phyloP scores from a whole-genome alignment of 2,888 invertebrate species.

The Xestia xanthographa region DNA sequence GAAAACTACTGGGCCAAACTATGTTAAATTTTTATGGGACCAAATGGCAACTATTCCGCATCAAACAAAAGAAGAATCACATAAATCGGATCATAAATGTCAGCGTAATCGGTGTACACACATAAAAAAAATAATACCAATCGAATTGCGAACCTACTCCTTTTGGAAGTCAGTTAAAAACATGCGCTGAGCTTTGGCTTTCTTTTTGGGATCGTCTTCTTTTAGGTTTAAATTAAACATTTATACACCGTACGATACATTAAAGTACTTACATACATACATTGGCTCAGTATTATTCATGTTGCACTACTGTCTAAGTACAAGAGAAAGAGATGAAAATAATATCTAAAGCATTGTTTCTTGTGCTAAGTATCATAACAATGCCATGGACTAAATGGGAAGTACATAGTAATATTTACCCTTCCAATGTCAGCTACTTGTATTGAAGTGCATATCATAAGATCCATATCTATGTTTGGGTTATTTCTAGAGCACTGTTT shows the following conservation, averaged over 20 bases:
- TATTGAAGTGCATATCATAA: neutral
- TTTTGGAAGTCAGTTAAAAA: too few species aligned
- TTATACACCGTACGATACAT: neutral
- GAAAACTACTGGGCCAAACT: too few species aligned
- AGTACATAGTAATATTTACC: neutral
- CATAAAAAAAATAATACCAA: too few species aligned
- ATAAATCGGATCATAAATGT: too few species aligned
- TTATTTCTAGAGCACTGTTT: neutral
- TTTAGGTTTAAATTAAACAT: neutral
- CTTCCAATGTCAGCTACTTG: neutral
- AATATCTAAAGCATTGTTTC: neutral
- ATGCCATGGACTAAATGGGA: neutral
- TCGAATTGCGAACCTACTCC: too few species aligned
- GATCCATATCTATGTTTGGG: neutral
- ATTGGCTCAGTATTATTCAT: neutral
- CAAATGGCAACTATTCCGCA: too few species aligned
- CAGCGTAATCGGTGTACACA: too few species aligned
- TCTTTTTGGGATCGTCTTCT: too few species aligned
- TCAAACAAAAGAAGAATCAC: too few species aligned
- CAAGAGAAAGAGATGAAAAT: neutral
- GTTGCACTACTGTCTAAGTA: neutral
- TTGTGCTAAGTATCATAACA: neutral
- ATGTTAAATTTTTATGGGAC: too few species aligned
- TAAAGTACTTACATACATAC: neutral
- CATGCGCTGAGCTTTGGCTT: neutral